Base-by-base conservation (phyloP, 1,140 invertebrate genomes). In the Steinernema khuongi region DNA sequence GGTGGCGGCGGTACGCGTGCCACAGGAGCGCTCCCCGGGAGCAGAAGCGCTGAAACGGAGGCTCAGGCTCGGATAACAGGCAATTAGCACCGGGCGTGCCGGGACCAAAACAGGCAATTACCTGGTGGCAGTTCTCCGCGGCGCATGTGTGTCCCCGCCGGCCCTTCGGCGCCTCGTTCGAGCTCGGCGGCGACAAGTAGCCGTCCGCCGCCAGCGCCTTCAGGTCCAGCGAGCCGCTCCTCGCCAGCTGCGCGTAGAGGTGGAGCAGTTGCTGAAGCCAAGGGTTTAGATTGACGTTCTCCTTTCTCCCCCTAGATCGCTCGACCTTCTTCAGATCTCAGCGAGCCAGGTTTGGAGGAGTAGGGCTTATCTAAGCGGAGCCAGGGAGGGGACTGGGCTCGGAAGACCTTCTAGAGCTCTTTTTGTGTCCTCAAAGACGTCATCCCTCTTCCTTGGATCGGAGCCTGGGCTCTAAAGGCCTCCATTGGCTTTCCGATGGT, bases 1-100 rank as follows among this genome's bases (percentile, higher is more conserved):
- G 36, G 68, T 77, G 75, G 29, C 43, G 44, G 36, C 72, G 69
- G 44, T 74, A 26, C 11, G 68, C 73, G 33, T 77, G 75, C 75
- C 75, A 77, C 26, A 74, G 74, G 22, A 77, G 72, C n/a, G 75
- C 75, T 11, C 74, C 75, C 11, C 30, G 26, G 17, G 75, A 67
- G n/a, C 50, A 19, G 26, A 75, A 74, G 4, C 66, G 70, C 75
- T 77, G 74, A 28, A 75, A 75, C 7, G 50, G 22, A 60, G 22
- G 26, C 22, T 7, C 7, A 11, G 22, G 50, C 4, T 60, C 14
- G 26, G 50, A 26, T n/a, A n/a, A n/a, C n/a, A 60, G 50, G 50
- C 22, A 60, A 7, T n/a, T n/a, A 22, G 19, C 50, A 22, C 4
- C 7, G 7, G 7, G 36, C 7, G 36, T 11, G 7, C 7, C 7